These are phyloP conservation scores for Picathartes gymnocephalus DNA, from an alignment of 2,113 vertebrate genomes.

Conservation along the genomic window DNA sequence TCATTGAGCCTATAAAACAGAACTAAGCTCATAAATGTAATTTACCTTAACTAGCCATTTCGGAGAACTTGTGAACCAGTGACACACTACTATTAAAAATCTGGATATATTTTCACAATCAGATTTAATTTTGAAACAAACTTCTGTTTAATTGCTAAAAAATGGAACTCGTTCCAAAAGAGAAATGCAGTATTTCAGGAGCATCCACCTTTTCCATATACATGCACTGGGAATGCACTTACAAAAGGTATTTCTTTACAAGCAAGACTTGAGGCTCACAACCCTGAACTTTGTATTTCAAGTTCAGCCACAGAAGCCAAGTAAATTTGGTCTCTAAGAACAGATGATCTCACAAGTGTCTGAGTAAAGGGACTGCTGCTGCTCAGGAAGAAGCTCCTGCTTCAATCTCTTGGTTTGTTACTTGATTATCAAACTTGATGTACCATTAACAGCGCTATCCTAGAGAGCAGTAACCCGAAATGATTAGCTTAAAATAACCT, in stretches of 20 bases:
- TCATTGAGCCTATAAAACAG: neutral
- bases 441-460: neutral
- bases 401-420: neutral
- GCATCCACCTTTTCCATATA: neutral
- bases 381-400: neutral
- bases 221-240: neutral
- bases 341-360: neutral
- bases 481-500: slow-evolving; percentile 1
- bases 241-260: neutral
- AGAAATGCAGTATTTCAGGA: neutral
- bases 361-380: neutral
- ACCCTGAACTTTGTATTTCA: neutral
- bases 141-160: neutral
- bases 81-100: neutral
- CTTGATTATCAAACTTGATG: neutral
- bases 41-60: neutral
- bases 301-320: neutral
- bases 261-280: neutral
- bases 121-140: neutral
- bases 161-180: neutral
- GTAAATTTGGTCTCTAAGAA: neutral
- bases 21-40: neutral
- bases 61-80: neutral
- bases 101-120: neutral
- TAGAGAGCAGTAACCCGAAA: neutral